Percentiles rank a stretch among this genome's conserved stretches.
phyloP scores from a whole-genome alignment of 2,797 vertebrate genomes.

The Avahi laniger region DNA sequence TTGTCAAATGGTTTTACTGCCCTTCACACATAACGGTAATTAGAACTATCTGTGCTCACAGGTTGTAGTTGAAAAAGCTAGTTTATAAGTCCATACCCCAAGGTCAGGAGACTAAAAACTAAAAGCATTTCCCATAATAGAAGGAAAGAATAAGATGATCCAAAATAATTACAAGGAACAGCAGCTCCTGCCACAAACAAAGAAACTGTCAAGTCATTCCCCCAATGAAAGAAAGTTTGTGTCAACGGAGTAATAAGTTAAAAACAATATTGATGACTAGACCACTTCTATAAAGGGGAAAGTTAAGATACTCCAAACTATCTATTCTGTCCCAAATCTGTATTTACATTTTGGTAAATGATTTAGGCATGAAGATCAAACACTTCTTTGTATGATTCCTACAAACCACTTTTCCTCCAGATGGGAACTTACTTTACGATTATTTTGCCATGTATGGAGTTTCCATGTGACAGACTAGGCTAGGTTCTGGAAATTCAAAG shows the following conservation, averaged over 20 bases:
- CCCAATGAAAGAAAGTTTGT: neutral
- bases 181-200: neutral
- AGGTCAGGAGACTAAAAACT: slow-evolving; percentile 26
- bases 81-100: neutral
- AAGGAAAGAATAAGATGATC: slow-evolving; percentile 6
- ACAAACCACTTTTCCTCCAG: neutral
- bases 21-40: neutral
- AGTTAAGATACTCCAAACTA: neutral
- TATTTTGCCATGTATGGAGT: neutral
- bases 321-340: neutral
- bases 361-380: neutral
- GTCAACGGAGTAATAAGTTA: neutral
- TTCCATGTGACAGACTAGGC: neutral
- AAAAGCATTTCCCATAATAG: neutral
- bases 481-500: neutral
- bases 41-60: neutral
- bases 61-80: neutral
- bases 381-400: neutral
- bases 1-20: neutral
- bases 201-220: neutral
- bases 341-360: neutral
- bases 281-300: neutral
- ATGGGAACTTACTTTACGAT: neutral
- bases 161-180: slow-evolving; percentile 50
- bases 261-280: neutral